Base-by-base conservation (phyloP, 2,797 vertebrate species). In the Lates japonicus region DNA sequence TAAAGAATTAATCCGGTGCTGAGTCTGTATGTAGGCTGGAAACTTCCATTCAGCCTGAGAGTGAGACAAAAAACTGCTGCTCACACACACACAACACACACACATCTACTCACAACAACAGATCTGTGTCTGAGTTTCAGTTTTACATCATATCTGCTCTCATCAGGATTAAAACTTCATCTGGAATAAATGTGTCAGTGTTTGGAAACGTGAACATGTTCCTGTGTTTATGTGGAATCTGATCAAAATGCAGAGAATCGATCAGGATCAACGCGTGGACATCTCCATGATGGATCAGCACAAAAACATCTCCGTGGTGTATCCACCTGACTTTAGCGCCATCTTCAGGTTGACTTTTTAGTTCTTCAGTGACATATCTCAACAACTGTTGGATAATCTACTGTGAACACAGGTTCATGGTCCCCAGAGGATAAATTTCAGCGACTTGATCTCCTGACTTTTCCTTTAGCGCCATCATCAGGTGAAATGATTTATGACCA, bases 1-100 rank as follows among this genome's bases (percentile, higher is more conserved):
- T 11, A 25, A 5, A 17, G 29, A 31, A 41, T 55, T 58, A 78
- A 85, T 78, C 61, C 55, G 52, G 29, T 41, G 11, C 52, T 37
- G 62, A 64, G 60, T n/a, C 35, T 25, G 19, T 20, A 6, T 57
- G 66, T 31, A 4, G 57, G 71, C 49, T 66, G 55, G 60, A 74
- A 68, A 51, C 62, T 41, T 33, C n/a, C 25, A 55, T 64, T 64
- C 4, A 46, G 3, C 31, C 29, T 54, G 46, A 39, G 46, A 49
- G 19, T 49, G 7, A 60, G 20, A 10, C 55, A 41, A 5, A 42
- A 3, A 48, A 16, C 44, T 17, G 44, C 14, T 19, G 44, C 44
- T 5, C 35, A 35, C 35, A 35, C 35, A 54, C 51, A 52, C 51
- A 52, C 49, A 52, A 52, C 49, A 52, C 49, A 52, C n/a, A 52